Base-by-base conservation (phyloP, 2,797 vertebrate genomes). In the Morus bassanus region DNA sequence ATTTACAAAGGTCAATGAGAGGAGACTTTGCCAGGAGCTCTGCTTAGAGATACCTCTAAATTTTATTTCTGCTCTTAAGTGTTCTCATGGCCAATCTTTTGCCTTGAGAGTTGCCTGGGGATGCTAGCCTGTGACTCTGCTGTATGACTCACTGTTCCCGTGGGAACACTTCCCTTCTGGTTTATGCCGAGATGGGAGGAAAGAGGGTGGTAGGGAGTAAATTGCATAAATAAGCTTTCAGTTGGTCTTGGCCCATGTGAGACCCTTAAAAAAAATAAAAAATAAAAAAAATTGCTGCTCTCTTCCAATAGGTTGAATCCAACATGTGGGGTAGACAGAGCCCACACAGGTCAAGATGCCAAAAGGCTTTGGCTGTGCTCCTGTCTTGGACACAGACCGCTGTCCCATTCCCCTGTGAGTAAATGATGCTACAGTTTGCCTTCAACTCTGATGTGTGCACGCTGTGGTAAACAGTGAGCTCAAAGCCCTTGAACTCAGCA, bases 291-390 rank as follows among this genome's bases (percentile, higher is more conserved):
- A 19, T 50, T 74, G 37, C 37, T n/a, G 27, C 18, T 78, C 18
- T 59, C 33, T 84, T 77, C 48, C 48, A 41, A 2, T 3, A 56
- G 43, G 16, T 33, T 67, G 39, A 76, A 45, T 70, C 13, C 35
- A 70, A 31, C 19, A 27, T 2, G 1, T 9, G 48, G 68, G 13
- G 39, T 56, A 25, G 51, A 37, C 14, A n/a, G 31, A 18, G 21
- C 0, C 0, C 2, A 1, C 25, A 37, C 1, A 43, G n/a, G 1
- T 11, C 28, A 69, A 30, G 39, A 23, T 41, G 64, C 11, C 48
- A 18, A 1, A 56, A 30, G 25, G 7, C 37, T 83, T 51, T 77
- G 85, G 7, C 82, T 51, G 19, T 45, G 56, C 63, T 67, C 13
- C 75, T 65, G 13, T 10, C 12, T 10, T 28, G 45, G 31, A 28